Percentiles rank a stretch among this genome's conserved stretches.
Conservation (phyloP, 2,888 invertebrate species). For the Nomada fabriciana region DNA sequence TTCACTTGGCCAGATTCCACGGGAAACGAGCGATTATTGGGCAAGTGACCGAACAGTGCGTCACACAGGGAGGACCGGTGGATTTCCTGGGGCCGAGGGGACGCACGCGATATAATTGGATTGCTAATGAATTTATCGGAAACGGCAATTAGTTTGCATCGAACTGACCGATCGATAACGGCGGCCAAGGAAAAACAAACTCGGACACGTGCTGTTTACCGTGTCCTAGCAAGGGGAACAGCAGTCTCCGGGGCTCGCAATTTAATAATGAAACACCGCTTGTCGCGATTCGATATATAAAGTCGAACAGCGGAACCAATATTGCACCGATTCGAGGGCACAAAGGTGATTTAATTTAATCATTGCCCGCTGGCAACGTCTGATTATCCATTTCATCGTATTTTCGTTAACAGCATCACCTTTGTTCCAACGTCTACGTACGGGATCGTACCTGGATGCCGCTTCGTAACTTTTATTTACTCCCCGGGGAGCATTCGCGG, state of each 20-base stretch:
- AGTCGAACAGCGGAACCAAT: neutral
- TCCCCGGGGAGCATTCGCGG: too few relatives aligned
- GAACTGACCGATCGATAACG: slow-evolving; percentile 51
- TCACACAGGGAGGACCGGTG: slow-evolving; percentile 29
- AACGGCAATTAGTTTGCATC: slow-evolving; percentile 64
- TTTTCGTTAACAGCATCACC: too few relatives aligned
- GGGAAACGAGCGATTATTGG: slow-evolving; percentile 70
- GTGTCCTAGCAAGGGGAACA: neutral
- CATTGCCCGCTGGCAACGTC: too few relatives aligned
- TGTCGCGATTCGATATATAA: neutral
- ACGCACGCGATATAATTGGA: slow-evolving; percentile 53
- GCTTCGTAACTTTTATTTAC: too few relatives aligned
- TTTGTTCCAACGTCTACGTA: too few relatives aligned
- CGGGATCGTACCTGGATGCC: too few relatives aligned
- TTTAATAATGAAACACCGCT: neutral
- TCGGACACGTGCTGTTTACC: slow-evolving; percentile 16
- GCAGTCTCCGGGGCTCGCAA: neutral
- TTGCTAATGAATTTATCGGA: slow-evolving; percentile 66
- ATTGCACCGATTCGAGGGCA: neutral
- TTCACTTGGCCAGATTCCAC: slow-evolving; percentile 67
- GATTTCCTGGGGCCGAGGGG: slow-evolving; percentile 36
- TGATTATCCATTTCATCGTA: too few relatives aligned
- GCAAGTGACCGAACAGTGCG: slow-evolving; percentile 54
- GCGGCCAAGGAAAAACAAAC: slow-evolving; percentile 35
- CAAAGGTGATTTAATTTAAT: neutral